phyloP scores from a whole-genome alignment of 2,888 invertebrate species.

The Amphiduros pacificus region DNA sequence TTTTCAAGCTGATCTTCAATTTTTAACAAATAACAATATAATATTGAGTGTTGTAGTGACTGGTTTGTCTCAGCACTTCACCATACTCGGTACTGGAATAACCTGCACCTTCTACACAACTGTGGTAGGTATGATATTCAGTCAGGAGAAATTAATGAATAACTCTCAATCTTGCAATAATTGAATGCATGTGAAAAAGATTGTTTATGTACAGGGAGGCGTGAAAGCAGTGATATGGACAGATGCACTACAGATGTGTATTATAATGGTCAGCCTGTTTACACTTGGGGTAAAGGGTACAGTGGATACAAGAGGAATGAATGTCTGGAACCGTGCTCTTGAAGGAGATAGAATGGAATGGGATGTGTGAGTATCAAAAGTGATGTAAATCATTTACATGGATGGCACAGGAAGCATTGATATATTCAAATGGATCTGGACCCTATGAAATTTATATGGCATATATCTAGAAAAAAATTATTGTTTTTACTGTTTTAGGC shows the following conservation, averaged over 20 bases:
- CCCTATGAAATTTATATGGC: too few species aligned
- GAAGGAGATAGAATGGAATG: too few species aligned
- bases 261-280: slow-evolving; percentile 54
- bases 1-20: too few species aligned
- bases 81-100: slow-evolving; percentile 51
- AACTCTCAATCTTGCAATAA: too few species aligned
- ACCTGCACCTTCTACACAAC: slow-evolving; percentile 60
- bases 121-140: slow-evolving; percentile 43
- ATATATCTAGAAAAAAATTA: too few species aligned
- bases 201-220: slow-evolving; percentile 56
- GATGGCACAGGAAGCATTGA: too few species aligned
- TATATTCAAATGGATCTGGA: too few species aligned
- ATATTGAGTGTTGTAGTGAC: slow-evolving; percentile 46
- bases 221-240: slow-evolving; percentile 59
- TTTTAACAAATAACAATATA: too few species aligned
- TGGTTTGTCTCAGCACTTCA: slow-evolving; percentile 47
- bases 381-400: too few species aligned
- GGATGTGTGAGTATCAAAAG: too few species aligned
- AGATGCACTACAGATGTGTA: slow-evolving; percentile 56
- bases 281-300: slow-evolving; percentile 49
- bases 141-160: not conserved
- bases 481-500: too few species aligned
- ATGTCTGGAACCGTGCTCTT: too few species aligned
- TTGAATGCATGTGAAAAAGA: not conserved
- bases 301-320: slow-evolving; percentile 49